Evolutionary conservation across 2,113 vertebrate species (phyloP).

Genomic region (Pantherophis guttatus): DNA sequence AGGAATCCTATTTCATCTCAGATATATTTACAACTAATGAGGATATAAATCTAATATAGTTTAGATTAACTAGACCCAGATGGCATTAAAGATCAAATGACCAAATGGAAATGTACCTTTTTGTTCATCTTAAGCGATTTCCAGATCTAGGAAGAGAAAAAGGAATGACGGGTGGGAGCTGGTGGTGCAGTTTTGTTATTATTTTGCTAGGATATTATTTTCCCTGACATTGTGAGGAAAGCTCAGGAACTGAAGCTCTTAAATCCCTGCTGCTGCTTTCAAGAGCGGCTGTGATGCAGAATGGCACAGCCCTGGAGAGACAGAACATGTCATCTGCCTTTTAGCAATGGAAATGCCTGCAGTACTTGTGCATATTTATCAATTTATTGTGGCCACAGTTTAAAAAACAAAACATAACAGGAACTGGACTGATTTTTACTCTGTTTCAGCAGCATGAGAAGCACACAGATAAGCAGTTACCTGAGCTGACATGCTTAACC

Average conservation of each 20-base stretch:
- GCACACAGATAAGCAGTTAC: background rate
- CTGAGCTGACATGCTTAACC: background rate
- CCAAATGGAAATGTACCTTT: conserved; percentile 64
- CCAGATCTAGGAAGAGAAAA: conserved; percentile 37
- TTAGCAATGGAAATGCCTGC: background rate
- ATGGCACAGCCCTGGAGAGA: background rate
- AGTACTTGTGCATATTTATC: background rate
- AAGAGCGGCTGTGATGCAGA: background rate
- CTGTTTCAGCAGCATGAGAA: background rate
- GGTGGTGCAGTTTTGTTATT: conserved; percentile 54
- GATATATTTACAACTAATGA: conserved; percentile 57
- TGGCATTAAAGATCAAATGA: conserved; percentile 65
- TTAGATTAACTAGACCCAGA: conserved; percentile 63
- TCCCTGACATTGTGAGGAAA: conserved; percentile 50
- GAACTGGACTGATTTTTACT: background rate
- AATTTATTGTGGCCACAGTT: background rate
- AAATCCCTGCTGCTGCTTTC: conserved; percentile 24
- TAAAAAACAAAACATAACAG: background rate
- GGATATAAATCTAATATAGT: conserved; percentile 58
- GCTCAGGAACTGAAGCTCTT: conserved; percentile 41
- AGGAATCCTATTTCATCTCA: background rate
- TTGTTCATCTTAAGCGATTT: conserved; percentile 61
- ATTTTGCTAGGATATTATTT: conserved; percentile 53
- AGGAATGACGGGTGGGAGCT: conserved; percentile 45
- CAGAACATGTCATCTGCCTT: background rate